Conservation (phyloP, 2,888 invertebrate species). For the Dione juno region DNA sequence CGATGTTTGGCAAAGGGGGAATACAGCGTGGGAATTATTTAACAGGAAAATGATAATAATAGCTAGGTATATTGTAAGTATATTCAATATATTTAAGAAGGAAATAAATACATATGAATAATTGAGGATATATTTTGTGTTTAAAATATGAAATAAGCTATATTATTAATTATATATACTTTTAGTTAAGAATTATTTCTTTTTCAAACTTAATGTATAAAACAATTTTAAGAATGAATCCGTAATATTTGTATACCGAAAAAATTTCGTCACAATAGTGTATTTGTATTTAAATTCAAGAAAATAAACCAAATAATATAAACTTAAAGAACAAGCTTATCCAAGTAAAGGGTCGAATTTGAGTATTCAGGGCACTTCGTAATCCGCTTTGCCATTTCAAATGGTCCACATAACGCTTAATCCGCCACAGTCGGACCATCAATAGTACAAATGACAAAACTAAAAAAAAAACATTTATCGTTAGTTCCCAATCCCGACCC, state of each 20-base stretch:
- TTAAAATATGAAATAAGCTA: too few relatives aligned
- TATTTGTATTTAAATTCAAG: slow-evolving; percentile 17
- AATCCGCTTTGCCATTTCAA: slow-evolving; percentile 65
- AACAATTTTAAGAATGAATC: too few relatives aligned
- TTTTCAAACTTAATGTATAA: too few relatives aligned
- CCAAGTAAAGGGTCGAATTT: slow-evolving; percentile 29
- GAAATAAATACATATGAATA: background rate
- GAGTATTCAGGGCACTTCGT: slow-evolving; percentile 46
- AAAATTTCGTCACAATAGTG: background rate
- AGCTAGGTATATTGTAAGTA: background rate
- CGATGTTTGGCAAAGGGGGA: slow-evolving; percentile 11
- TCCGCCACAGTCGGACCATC: slow-evolving; percentile 78
- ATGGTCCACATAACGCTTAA: slow-evolving; percentile 62
- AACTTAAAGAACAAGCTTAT: slow-evolving; percentile 14
- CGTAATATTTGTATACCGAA: too few relatives aligned
- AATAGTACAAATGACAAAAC: slow-evolving; percentile 69
- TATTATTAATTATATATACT: too few relatives aligned
- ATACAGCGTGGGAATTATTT: slow-evolving; percentile 34
- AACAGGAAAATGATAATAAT: background rate
- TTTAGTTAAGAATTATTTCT: too few relatives aligned
- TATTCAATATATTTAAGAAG: background rate
- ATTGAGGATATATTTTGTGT: too few relatives aligned
- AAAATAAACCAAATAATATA: slow-evolving; percentile 12
- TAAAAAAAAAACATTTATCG: slow-evolving; percentile 63
- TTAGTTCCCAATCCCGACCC: slow-evolving; percentile 70